These are phyloP conservation scores for Mycteria americana DNA, from an alignment of 2,797 vertebrate species.

Conservation along the genomic window DNA sequence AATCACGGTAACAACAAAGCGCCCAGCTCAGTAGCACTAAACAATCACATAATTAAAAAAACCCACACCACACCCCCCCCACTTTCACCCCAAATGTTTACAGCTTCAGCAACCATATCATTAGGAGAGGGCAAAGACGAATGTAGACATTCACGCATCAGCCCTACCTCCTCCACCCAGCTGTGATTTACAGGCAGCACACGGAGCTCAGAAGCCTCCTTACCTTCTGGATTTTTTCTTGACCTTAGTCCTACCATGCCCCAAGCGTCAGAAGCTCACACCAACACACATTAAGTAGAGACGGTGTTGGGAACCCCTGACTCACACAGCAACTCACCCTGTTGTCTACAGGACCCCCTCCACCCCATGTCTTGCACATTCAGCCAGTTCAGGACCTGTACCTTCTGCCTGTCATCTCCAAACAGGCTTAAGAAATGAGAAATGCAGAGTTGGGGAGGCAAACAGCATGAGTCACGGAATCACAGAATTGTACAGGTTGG, in stretches of 20 bases:
- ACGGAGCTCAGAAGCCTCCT: background rate
- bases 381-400: background rate
- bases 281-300: background rate
- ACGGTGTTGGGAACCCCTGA: rapidly evolving
- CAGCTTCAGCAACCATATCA: background rate
- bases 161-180: background rate
- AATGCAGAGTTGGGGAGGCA: background rate
- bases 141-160: rapidly evolving
- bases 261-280: background rate
- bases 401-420: background rate
- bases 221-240: background rate
- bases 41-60: background rate
- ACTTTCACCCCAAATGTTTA: background rate
- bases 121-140: background rate
- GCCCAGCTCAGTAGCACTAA: background rate
- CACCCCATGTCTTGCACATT: background rate
- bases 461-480: background rate
- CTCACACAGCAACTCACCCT: background rate
- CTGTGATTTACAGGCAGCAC: background rate
- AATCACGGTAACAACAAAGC: background rate
- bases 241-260: background rate
- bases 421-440: background rate
- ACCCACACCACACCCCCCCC: no score
- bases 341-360: background rate
- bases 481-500: no score